Base-by-base conservation (phyloP, 2,113 vertebrate species). In the Gymnocephalus cernua region DNA sequence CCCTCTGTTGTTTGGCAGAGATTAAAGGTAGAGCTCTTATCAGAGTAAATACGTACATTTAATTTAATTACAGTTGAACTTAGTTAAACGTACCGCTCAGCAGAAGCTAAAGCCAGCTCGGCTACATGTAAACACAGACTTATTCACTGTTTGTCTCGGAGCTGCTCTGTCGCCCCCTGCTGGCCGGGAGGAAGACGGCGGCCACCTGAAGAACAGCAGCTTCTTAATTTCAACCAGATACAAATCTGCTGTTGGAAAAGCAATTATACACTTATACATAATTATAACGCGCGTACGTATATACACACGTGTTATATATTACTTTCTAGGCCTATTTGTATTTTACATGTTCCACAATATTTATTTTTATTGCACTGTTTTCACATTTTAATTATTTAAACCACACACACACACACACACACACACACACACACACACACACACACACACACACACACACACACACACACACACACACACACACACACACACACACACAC, bases 121-220 rank as follows among this genome's bases (percentile, higher is more conserved):
- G 64, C 48, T 32, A 56, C 47, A 65, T 9, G 14, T 69, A 64
- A 82, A 83, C 68, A 78, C 19, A 3, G 16, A 4, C 47, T 4
- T 23, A 14, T 4, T 6, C 25, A 19, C n/a, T 7, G n/a, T 0
- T 9, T 7, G 27, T 0, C 14, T 10, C 3, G 10, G 21, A 32
- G 54, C 32, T 0, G 59, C 66, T 64, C 27, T 80, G 66, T 73
- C 77, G 77, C 86, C 89, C 32, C 62, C 89, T 83, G 74, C 3
- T 0, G 89, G 74, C 13, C 12, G 3, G 89, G 82, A 67, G 84
- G 64, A 6, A 14, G 25, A 23, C 47, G 2, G 50, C 50, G 59
- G 50, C 3, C 54, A 13, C 1, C 27, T 0, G 29, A 25, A 58
- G 64, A 57, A 61, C 63, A 67, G 35, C 19, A 0, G 9, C 4